Conservation (phyloP, 2,797 vertebrate species). For the Monodelphis domestica region DNA sequence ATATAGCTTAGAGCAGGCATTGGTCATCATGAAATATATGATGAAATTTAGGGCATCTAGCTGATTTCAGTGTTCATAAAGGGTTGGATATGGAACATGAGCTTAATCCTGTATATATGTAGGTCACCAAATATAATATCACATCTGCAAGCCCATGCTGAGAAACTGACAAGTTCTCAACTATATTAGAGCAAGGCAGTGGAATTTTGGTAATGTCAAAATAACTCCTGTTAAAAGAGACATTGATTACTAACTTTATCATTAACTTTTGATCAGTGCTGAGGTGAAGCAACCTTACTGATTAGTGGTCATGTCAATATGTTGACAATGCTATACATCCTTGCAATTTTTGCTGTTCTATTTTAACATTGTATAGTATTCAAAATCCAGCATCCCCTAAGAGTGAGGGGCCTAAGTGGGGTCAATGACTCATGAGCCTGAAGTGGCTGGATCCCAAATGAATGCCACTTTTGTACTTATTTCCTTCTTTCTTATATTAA, state of each 20-base stretch:
- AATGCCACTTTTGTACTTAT: not conserved
- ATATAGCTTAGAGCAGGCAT: not conserved
- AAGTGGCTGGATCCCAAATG: not conserved
- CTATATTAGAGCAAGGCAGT: not conserved
- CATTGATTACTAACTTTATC: conserved; percentile 4
- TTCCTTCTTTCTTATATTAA: not conserved
- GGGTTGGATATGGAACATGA: not conserved
- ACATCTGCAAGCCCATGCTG: not conserved
- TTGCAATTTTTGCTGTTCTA: not conserved
- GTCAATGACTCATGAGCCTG: not conserved
- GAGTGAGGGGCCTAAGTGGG: not conserved
- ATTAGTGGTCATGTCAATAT: not conserved
- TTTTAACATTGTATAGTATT: not conserved
- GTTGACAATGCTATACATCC: not conserved
- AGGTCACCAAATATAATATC: not conserved
- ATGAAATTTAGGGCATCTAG: not conserved
- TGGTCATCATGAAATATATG: not conserved
- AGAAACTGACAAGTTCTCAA: conserved; percentile 14
- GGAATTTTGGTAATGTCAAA: not conserved
- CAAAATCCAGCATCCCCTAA: not conserved
- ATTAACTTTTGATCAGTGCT: not conserved
- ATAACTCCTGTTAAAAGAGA: not conserved
- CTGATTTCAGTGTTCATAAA: not conserved
- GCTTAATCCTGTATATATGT: not conserved
- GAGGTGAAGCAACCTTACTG: not conserved